Base-by-base conservation (phyloP, 2,113 vertebrate genomes). In the Oreamnos americanus region DNA sequence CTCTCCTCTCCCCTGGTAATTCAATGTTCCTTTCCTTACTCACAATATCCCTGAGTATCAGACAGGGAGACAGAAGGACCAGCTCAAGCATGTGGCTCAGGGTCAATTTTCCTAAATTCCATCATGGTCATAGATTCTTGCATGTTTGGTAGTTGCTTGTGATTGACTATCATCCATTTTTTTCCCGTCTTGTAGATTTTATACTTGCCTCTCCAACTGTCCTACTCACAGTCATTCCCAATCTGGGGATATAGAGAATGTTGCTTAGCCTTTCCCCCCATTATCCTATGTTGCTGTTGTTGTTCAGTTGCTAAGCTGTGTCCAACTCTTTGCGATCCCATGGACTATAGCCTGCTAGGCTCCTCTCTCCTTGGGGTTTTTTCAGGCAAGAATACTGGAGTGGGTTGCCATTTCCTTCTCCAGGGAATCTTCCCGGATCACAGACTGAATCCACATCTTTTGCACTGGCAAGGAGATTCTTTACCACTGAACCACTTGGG, bases 31-130 rank as follows among this genome's bases (percentile, higher is more conserved):
- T 58, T 81, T n/a, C 60, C 53, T 91, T 88, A 47, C 39, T 43
- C 25, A 92, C 4, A 55, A 1, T 5, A 19, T 91, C 76, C 13
- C 47, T 91, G 45, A 91, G 28, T 16, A 67, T 64, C 3, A 0
- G 58, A 76, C 39, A 76, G 39, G 71, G 23, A 30, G 33, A 78
- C 1, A 88, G 81, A 95, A 84, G 25, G 36, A 26, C 30, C 79
- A 17, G 30, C 30, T 95, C 16, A 91, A 45, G 28, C 26, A 64
- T 43, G 55, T 84, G 43, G 30, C 47, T 76, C 47, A 85, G 64
- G 45, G 93, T 86, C 51, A 89, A 89, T 78, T 90, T 89, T 58
- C 64, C 60, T 87, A 89, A 91, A 95, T 62, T 95, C 84, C 71
- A 95, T 81, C 21, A 88, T 58, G 53, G 28, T 76, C 39, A 94